Base-by-base conservation (phyloP, 2,113 vertebrate species). In the Brachyhypopomus occidentalis region DNA sequence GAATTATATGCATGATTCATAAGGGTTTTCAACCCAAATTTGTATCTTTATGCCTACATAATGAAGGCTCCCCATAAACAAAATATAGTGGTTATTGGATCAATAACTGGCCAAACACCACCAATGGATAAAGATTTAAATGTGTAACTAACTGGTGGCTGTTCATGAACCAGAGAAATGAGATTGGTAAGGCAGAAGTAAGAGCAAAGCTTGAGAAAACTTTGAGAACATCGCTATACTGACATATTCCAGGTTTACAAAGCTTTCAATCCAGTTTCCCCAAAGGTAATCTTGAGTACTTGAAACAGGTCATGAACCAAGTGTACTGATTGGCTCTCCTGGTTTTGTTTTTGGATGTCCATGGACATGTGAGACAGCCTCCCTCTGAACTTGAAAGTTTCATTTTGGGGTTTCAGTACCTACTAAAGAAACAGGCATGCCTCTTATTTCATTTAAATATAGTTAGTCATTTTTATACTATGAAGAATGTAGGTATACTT, bases 301-400 rank as follows among this genome's bases (percentile, higher is more conserved):
- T 64, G 23, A 38, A 63, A 27, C 63, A 64, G 75, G 41, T 9
- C 22, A 36, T 48, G 81, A 75, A 52, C 9, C 52, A 5, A 41
- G 64, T 12, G 23, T 59, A 14, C 20, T 30, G 23, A 63, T 64
- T 58, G 58, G 41, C 8, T 64, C 36, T 7, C 16, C 16, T 58
- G 67, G 34, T 30, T 20, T n/a, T 80, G 76, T 80, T 72, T 79
- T 82, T 74, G 63, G 19, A 14, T 45, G 63, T 60, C 30, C 59
- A 23, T 55, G 30, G 23, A 52, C 7, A 34, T 70, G 25, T 30
- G 19, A 52, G 25, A 63, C 14, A 36, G 34, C 45, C 22, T 16
- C 11, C 52, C 60, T 83, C 34, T 38, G 48, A 56, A 78, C 25
- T 55, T 69, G 2, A 11, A 23, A 14, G 52, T 52, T 55, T 16